Evolutionary conservation across 1,140 invertebrate genomes (phyloP).

Genomic region (Drosophila pseudoananassae): DNA sequence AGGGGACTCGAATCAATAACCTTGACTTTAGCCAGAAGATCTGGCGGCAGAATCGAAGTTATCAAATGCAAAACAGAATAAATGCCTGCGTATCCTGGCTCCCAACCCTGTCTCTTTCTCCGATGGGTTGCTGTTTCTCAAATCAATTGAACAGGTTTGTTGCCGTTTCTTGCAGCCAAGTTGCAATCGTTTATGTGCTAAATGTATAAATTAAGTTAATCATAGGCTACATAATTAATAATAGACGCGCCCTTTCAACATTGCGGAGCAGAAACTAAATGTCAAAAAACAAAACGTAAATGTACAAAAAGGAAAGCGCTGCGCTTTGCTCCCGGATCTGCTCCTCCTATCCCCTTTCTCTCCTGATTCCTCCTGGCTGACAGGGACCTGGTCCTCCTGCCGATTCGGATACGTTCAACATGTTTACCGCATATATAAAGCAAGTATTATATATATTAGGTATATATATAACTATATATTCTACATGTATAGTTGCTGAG

Average conservation of each 20-base stretch:
- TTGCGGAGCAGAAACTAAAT: slow-evolving; percentile 52
- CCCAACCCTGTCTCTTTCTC: slow-evolving; percentile 10
- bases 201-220: slow-evolving; percentile 73
- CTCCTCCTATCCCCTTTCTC: slow-evolving; percentile 13
- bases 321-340: slow-evolving; percentile 36
- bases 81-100: slow-evolving; percentile 32
- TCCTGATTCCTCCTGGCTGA: slow-evolving; percentile 9
- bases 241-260: slow-evolving; percentile 56
- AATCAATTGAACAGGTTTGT: slow-evolving; percentile 45
- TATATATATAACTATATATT: slow-evolving; percentile 66
- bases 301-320: slow-evolving; percentile 60
- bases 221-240: slow-evolving; percentile 58
- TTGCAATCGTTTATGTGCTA: slow-evolving; percentile 63
- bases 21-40: slow-evolving; percentile 12
- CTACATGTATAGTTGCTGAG: slow-evolving; percentile 67
- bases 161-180: slow-evolving; percentile 56
- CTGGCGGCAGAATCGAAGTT: slow-evolving; percentile 2
- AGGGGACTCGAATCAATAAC: slow-evolving; percentile 26
- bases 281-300: slow-evolving; percentile 61
- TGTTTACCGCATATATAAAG: slow-evolving; percentile 68
- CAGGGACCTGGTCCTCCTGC: slow-evolving; percentile 54
- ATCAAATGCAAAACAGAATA: slow-evolving; percentile 43
- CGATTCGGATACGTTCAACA: slow-evolving; percentile 59
- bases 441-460: slow-evolving; percentile 60
- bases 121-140: slow-evolving; percentile 15